Base-by-base conservation (phyloP, 2,113 vertebrate genomes). In the Bubo blakistoni region DNA sequence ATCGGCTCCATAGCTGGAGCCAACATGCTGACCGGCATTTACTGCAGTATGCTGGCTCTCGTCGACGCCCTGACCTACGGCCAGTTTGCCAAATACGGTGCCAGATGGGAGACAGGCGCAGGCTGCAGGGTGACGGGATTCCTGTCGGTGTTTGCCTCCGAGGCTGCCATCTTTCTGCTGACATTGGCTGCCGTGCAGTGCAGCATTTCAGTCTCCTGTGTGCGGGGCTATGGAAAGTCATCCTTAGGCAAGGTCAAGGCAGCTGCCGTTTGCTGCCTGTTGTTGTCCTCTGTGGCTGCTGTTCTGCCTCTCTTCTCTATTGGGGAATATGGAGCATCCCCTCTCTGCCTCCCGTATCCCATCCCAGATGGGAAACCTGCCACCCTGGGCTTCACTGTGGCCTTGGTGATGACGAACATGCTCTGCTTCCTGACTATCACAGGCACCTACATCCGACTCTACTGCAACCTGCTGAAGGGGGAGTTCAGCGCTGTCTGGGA, bases 121-220 rank as follows among this genome's bases (percentile, higher is more conserved):
- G 99, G 99, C 62, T 99, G 99, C 97, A 98, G 97, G 92, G 98
- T 98, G 3, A 99, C 98, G 0, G 99, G 99, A n/a, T 99, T 99
- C 98, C 97, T 99, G 67, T 98, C 99, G 0, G 98, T 99, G 54
- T 98, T 99, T 19, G 98, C 99, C 7, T 99, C 99, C 0, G 98
- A 99, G 96, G 98, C 99, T 1, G 98, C 99, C 12, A 98, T 99
- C 93, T 96, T 99, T 81, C 98, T 99, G 96, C 97, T 99, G 91
- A 99, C 99, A 0, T 81, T 99, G 92, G 99, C 99, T 0, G 99
- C 99, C 0, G 97, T 99, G 92, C 99, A 99, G 97, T 99, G 99
- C 95, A 99, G 99, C 7, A 72, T 98, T 55, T 98, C 99, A 0
- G 98, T 98, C 52, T 98, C 99, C 7, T 99, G 99, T 2, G 97